Conservation (phyloP, 1,140 invertebrate genomes). For the Orchestia grillus region DNA sequence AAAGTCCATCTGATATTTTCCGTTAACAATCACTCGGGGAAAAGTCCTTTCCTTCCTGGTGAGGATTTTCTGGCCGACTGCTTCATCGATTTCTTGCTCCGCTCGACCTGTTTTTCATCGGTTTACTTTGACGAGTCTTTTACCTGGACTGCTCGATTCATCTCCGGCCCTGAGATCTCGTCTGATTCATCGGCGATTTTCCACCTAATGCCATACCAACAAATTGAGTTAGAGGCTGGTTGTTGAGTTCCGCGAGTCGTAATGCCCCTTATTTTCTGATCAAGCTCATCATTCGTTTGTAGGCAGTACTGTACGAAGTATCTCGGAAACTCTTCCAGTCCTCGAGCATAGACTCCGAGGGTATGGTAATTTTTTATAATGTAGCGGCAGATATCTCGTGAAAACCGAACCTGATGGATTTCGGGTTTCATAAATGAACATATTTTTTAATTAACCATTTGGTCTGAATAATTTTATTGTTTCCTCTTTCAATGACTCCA, state of each 20-base stretch:
- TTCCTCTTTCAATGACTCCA: background rate
- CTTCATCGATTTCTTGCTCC: conserved; percentile 54
- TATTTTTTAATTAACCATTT: background rate
- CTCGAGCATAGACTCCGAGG: background rate
- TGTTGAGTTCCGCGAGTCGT: background rate
- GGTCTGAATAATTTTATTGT: background rate
- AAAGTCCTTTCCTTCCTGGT: conserved; percentile 44
- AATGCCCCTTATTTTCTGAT: background rate
- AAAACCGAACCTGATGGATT: background rate
- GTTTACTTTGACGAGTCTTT: conserved; percentile 49
- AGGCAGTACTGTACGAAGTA: background rate
- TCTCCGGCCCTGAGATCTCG: conserved; percentile 4
- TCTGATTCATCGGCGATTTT: conserved; percentile 4
- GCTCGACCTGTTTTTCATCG: conserved; percentile 50
- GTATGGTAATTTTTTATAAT: background rate
- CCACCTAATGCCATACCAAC: background rate
- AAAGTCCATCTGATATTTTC: conserved; percentile 54
- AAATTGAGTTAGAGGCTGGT: background rate
- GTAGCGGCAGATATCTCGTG: background rate
- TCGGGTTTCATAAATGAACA: background rate
- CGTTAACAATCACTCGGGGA: conserved; percentile 50
- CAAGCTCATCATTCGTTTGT: background rate
- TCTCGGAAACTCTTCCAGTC: background rate
- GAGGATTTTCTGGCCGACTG: conserved; percentile 44
- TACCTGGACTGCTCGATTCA: conserved; percentile 17